These are phyloP conservation scores for Lottia gigantea DNA, from an alignment of 2,888 invertebrate species.

Conservation along the genomic window DNA sequence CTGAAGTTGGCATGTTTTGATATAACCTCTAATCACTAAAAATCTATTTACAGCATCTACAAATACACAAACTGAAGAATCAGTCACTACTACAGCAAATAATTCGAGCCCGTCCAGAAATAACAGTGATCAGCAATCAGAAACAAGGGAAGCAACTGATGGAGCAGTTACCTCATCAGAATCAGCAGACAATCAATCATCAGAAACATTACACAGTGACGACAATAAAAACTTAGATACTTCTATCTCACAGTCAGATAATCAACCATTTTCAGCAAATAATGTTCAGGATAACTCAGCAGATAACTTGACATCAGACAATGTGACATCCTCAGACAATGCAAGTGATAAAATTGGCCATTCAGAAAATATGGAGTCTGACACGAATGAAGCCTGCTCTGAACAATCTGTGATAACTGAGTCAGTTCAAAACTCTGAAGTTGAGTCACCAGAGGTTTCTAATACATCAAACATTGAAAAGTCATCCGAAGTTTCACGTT, in stretches of 20 bases:
- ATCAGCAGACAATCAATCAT: not conserved
- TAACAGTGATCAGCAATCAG: not conserved
- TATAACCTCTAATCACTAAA: too few relatives aligned
- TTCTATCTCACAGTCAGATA: not conserved
- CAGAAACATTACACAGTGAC: not conserved
- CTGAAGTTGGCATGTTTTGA: too few relatives aligned
- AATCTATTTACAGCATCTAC: not conserved
- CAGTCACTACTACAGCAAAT: not conserved
- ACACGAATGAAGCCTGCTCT: not conserved
- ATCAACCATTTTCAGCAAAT: not conserved
- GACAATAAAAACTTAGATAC: not conserved
- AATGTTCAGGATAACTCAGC: not conserved
- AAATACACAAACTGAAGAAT: not conserved
- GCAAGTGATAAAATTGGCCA: not conserved
- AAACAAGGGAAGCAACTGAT: not conserved
- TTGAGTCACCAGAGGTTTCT: not conserved
- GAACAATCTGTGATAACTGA: slow-evolving; percentile 6
- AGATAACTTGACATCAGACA: not conserved
- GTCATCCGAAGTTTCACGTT: not conserved
- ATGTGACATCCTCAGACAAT: slow-evolving; percentile 1
- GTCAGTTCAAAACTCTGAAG: not conserved
- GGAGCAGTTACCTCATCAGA: slow-evolving; percentile 2
- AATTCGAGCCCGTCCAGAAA: not conserved
- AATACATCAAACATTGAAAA: not conserved
- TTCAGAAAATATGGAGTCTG: not conserved